These are phyloP conservation scores for Graphium colonna DNA, from an alignment of 2,888 invertebrate genomes.

Conservation along the genomic window DNA sequence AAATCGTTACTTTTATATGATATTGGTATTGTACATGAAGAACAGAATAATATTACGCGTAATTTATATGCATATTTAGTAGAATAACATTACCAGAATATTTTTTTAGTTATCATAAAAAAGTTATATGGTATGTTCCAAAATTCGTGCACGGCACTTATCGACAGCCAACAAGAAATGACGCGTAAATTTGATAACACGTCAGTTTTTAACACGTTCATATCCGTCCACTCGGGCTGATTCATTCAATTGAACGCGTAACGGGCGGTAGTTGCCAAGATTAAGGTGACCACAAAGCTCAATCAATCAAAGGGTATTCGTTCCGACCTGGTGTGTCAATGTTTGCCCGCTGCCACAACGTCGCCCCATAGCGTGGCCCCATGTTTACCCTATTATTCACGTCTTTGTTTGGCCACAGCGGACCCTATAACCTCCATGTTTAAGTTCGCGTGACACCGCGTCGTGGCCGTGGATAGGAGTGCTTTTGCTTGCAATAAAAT, in stretches of 20 bases:
- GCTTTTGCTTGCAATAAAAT: slow-evolving; percentile 36
- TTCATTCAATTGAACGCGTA: slow-evolving; percentile 18
- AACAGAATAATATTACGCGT: too few relatives aligned
- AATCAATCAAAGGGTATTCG: slow-evolving; percentile 75
- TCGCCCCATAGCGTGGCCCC: slow-evolving; percentile 31
- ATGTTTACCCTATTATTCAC: slow-evolving; percentile 73
- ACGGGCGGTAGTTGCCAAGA: slow-evolving; percentile 22
- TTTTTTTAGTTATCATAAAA: too few relatives aligned
- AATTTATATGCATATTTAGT: too few relatives aligned
- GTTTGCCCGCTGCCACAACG: slow-evolving; percentile 68
- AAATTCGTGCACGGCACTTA: background rate
- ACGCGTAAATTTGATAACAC: too few relatives aligned
- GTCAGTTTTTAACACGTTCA: background rate
- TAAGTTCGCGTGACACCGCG: slow-evolving; percentile 62
- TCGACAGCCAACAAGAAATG: background rate
- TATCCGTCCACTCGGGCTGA: background rate
- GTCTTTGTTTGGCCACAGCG: slow-evolving; percentile 52
- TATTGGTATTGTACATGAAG: too few relatives aligned
- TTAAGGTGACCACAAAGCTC: slow-evolving; percentile 45
- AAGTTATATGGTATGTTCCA: too few relatives aligned
- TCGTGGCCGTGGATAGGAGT: slow-evolving; percentile 54
- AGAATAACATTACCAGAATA: too few relatives aligned
- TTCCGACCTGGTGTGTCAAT: slow-evolving; percentile 58
- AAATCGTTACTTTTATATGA: too few relatives aligned
- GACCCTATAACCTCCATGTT: slow-evolving; percentile 36